Evolutionary conservation across 2,888 invertebrate species (phyloP), one percentile per base, ranked within the genome.

Genomic region (Teleogryllus oceanicus): DNA sequence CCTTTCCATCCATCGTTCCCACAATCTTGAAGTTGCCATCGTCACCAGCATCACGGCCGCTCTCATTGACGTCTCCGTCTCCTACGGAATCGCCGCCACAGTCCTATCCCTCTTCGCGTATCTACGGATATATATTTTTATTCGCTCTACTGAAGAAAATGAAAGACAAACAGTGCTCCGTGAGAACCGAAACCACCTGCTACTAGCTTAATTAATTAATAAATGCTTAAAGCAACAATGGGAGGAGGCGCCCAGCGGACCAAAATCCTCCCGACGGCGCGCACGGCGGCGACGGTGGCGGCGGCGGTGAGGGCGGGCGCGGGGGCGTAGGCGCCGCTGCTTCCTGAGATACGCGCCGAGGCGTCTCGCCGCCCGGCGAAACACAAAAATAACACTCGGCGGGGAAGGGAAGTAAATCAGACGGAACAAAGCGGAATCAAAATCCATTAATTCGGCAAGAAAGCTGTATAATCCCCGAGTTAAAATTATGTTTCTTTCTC

Each of bases 131-230:
- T 18, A 77, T 77, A 77, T 77, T 77, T 77, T 77, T 77, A 50
- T 77, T 77, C 77, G n/a, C 24, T 49, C 50, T n/a, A n/a, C 50
- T 50, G 75, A 50, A 80, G 78, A 78, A 81, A 74, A 79, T 75
- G 79, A 62, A 79, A 79, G 75, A 37, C 49, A 81, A 81, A 81
- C 77, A 78, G 77, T 77, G 49, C 21, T 50, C 24, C 77, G 77
- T 50, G 80, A 74, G 74, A 80, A 49, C 24, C n/a, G 76, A 74
- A 77, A 50, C 50, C 80, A 82, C 81, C 80, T 81, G 80, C 21
- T 77, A 37, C 62, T 11, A 49, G 76, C 78, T 80, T 82, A 82
- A 82, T 82, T 82, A 82, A 82, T 82, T 82, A 82, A 79, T 80
- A 79, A 81, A 82, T 82, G 78, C 78, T 81, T 81, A 75, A 79